A percentile compares a stretch with the other conserved stretches of the same genome.
phyloP scores from a whole-genome alignment of 1,140 invertebrate species.

The Cherax quadricarinatus region DNA sequence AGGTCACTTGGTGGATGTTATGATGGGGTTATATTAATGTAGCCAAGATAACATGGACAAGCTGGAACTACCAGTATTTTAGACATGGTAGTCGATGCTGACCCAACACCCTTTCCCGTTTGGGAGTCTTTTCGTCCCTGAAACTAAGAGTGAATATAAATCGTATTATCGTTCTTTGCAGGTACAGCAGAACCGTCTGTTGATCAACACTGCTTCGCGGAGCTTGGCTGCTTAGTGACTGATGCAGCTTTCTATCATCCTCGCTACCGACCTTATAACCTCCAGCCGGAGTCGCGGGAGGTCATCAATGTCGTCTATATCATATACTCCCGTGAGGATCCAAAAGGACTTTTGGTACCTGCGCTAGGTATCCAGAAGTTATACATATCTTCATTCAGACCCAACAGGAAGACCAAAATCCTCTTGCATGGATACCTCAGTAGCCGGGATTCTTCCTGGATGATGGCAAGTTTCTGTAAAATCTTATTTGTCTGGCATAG shows the following conservation, averaged over 20 bases:
- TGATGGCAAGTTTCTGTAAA: constrained; percentile 17
- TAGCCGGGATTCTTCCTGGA: constrained; percentile 32
- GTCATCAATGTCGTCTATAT: constrained; percentile 19
- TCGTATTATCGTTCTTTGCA: not conserved
- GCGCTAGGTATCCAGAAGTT: not conserved
- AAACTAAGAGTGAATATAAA: too few relatives aligned
- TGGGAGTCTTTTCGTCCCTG: too few relatives aligned
- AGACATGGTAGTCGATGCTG: too few relatives aligned
- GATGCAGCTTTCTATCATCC: constrained; percentile 4
- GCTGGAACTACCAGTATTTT: too few relatives aligned
- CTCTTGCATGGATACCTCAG: constrained; percentile 50
- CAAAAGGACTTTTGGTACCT: not conserved
- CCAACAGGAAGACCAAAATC: constrained; percentile 36
- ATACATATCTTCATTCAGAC: constrained; percentile 22
- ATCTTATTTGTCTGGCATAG: too few relatives aligned
- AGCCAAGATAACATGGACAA: too few relatives aligned
- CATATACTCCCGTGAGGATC: constrained; percentile 20
- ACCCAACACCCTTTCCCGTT: too few relatives aligned
- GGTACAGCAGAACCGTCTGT: not conserved
- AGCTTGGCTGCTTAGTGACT: constrained; percentile 34
- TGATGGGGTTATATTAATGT: too few relatives aligned
- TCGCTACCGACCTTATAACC: constrained; percentile 17
- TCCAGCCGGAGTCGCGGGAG: constrained; percentile 25
- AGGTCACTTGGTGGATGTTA: too few relatives aligned
- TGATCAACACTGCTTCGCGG: not conserved